phyloP scores from a whole-genome alignment of 2,113 vertebrate species.

The Heterotis niloticus region DNA sequence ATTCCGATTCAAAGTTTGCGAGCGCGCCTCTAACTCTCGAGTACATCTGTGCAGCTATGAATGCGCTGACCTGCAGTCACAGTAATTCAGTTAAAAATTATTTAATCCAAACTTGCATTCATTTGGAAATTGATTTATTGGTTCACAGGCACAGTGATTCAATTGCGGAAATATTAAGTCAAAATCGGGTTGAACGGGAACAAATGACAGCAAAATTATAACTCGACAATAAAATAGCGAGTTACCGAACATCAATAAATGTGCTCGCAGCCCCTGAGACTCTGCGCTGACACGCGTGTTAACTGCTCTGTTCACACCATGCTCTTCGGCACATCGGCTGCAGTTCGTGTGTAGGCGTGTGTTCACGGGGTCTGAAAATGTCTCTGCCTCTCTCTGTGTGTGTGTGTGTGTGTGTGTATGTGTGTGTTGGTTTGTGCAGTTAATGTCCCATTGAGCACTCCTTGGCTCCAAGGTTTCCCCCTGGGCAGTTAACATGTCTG shows the following conservation, averaged over 20 bases:
- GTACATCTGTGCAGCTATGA: background rate
- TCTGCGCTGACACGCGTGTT: background rate
- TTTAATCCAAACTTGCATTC: background rate
- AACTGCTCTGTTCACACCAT: background rate
- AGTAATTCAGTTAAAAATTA: conserved; percentile 5
- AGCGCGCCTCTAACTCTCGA: no score
- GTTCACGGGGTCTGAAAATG: no score
- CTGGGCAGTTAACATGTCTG: background rate
- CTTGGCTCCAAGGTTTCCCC: background rate
- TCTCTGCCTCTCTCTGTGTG: no score
- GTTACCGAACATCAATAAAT: background rate
- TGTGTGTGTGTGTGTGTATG: background rate
- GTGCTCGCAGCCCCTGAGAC: background rate
- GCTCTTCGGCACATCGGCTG: background rate
- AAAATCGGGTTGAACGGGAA: background rate
- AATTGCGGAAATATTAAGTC: conserved; percentile 17
- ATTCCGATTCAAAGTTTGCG: no score
- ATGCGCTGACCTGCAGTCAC: background rate
- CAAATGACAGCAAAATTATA: conserved; percentile 1
- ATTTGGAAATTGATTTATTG: conserved; percentile 12
- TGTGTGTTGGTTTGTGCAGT: background rate
- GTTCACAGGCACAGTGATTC: conserved; percentile 11
- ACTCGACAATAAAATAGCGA: background rate
- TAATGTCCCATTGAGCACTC: background rate
- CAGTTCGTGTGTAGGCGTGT: background rate